These are phyloP conservation scores for Cheilosia variabilis DNA, from an alignment of 2,888 invertebrate species.

Conservation along the genomic window DNA sequence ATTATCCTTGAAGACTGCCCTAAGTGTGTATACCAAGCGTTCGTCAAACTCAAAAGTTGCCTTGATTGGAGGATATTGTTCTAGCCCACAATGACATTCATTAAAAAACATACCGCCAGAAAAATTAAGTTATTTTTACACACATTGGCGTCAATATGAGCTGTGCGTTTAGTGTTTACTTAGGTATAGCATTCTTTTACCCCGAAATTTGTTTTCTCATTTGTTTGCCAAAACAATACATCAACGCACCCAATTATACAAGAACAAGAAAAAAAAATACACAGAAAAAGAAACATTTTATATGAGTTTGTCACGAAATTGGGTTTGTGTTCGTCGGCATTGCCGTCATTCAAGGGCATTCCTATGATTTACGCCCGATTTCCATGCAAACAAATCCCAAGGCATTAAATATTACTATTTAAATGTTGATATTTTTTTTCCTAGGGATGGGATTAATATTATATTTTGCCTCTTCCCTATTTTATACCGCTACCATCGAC, in stretches of 20 bases:
- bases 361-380: constrained; percentile 9
- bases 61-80: not conserved
- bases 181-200: not conserved
- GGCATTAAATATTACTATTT: constrained; percentile 11
- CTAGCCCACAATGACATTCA: not conserved
- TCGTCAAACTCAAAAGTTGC: not conserved
- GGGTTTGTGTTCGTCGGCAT: not conserved
- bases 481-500: not conserved
- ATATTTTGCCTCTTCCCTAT: not conserved
- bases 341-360: constrained; percentile 26
- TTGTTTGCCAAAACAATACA: constrained; percentile 17
- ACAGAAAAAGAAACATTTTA: constrained; percentile 12
- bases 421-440: not conserved
- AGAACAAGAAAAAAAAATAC: too few relatives aligned
- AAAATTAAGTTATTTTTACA: not conserved
- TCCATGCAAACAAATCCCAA: constrained; percentile 19
- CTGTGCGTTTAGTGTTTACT: not conserved
- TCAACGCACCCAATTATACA: not conserved
- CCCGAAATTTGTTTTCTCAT: not conserved
- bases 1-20: too few relatives aligned
- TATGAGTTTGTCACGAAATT: constrained; percentile 19
- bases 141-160: not conserved
- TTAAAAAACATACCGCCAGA: not conserved
- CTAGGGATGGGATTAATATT: not conserved
- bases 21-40: too few relatives aligned